Base-by-base conservation (phyloP, 2,888 invertebrate genomes). In the Belgica antarctica region DNA sequence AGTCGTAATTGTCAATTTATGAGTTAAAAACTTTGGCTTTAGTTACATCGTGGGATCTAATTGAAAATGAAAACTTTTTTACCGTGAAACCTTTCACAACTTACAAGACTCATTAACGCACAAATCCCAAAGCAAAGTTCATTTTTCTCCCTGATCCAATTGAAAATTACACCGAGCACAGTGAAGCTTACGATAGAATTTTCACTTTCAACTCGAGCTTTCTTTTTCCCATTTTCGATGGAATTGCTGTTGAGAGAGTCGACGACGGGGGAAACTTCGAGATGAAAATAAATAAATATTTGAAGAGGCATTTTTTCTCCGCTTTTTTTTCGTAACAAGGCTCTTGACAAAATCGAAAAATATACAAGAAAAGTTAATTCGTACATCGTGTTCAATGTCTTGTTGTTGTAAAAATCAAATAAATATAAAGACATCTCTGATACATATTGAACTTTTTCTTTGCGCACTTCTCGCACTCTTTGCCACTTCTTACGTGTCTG, bases 241-340 rank as follows among this genome's bases (percentile, higher is more conserved):
- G n/a, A n/a, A n/a, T n/a, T 41, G 4, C 41, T 4, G 10, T 12
- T 12, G n/a, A 12, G 52, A 52, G 17, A 52, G 17, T 52, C 41
- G 41, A 41, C 5, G 41, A 41, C 12, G 15, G 12, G 41, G n/a
- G 41, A 41, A 41, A 31, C 4, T 31, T 12, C 41, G n/a, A n/a
- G 41, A n/a, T 22, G 22, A 52, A 52, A 52, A 52, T 52, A 52
- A 52, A 52, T 52, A 52, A 52, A 52, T 22, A 52, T 52, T 52
- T 17, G 52, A 52, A 52, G 22, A 12, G 22, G 22, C 7, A 34
- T 8, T 34, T 34, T n/a, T n/a, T n/a, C n/a, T n/a, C 34, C 12
- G 41, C 41, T 41, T 41, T 41, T 41, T 31, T 31, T 31, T 31
- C 31, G 52, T n/a, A 52, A 41, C 41, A 41, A 52, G 22, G 52